Evolutionary conservation across 1,140 invertebrate species (phyloP).

Genomic region (Drosophila burlai): DNA sequence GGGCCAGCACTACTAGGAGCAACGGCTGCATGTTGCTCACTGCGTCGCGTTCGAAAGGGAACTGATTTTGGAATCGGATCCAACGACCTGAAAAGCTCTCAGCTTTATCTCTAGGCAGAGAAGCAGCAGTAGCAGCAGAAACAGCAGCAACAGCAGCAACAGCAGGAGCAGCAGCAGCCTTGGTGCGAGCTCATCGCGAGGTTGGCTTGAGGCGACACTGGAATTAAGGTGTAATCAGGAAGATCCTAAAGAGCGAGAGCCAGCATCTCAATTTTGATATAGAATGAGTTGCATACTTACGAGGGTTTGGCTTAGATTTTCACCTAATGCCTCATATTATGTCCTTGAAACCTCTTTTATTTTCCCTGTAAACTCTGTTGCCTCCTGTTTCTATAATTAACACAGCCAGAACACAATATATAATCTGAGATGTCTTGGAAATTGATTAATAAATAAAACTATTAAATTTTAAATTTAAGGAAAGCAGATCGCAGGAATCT

Average conservation of each 20-base stretch:
- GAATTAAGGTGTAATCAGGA: background rate
- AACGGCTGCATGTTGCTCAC: constrained; percentile 65
- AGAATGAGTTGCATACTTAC: background rate
- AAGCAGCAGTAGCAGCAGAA: background rate
- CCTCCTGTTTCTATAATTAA: too few relatives aligned
- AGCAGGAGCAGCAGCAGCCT: constrained; percentile 19
- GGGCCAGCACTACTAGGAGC: constrained; percentile 39
- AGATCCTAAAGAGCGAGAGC: background rate
- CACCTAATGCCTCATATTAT: too few relatives aligned
- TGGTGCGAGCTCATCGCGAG: constrained; percentile 23
- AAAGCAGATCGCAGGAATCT: background rate
- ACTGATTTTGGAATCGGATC: constrained; percentile 59
- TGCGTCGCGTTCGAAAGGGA: constrained; percentile 48
- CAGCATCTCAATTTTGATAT: background rate
- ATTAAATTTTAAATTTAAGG: background rate
- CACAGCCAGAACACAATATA: too few relatives aligned
- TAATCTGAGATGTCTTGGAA: too few relatives aligned
- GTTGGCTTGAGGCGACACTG: constrained; percentile 2
- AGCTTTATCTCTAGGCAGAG: constrained; percentile 34
- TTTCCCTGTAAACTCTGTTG: too few relatives aligned
- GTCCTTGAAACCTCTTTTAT: too few relatives aligned
- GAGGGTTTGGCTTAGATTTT: background rate
- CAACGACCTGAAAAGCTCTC: constrained; percentile 62
- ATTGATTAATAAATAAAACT: too few relatives aligned
- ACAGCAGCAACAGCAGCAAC: background rate